Evolutionary conservation across 2,113 vertebrate genomes (phyloP).

Genomic region (Pipra filicauda): DNA sequence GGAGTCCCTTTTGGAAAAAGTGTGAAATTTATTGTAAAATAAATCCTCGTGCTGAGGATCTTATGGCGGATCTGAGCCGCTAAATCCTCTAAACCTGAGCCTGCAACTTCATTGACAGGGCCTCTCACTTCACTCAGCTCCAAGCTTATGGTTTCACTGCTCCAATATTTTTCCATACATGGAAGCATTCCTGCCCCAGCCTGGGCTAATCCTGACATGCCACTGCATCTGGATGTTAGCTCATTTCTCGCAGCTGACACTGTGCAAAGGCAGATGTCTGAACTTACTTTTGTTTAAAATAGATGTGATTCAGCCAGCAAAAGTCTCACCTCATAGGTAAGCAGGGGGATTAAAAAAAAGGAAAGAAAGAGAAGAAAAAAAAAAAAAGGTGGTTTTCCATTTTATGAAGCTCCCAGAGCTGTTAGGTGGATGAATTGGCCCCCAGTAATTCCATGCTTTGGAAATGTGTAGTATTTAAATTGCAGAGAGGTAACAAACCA

Average conservation of each 20-base stretch:
- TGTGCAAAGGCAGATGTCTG: conserved; percentile 51
- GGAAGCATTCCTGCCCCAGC: conserved; percentile 71
- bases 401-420: neutral
- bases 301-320: neutral
- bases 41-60: neutral
- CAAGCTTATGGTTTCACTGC: conserved; percentile 74
- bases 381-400: neutral
- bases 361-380: neutral
- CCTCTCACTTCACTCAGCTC: conserved; percentile 65
- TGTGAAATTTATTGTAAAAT: conserved; percentile 55
- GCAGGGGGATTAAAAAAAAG: accelerated
- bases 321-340: neutral
- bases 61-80: neutral
- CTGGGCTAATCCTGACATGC: conserved; percentile 54
- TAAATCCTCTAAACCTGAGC: conserved; percentile 52
- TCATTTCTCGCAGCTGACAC: conserved; percentile 69
- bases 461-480: neutral
- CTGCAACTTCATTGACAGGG: conserved; percentile 22
- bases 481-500: neutral
- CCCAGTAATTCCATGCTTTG: neutral
- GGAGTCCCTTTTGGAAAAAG: conserved; percentile 30
- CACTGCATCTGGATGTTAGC: conserved; percentile 59
- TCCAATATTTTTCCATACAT: conserved; percentile 77
- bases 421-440: neutral
- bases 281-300: conserved; percentile 19